Percentiles rank a stretch among this genome's conserved stretches.
phyloP scores from a whole-genome alignment of 1,140 invertebrate species.

The Drosophila santomea region DNA sequence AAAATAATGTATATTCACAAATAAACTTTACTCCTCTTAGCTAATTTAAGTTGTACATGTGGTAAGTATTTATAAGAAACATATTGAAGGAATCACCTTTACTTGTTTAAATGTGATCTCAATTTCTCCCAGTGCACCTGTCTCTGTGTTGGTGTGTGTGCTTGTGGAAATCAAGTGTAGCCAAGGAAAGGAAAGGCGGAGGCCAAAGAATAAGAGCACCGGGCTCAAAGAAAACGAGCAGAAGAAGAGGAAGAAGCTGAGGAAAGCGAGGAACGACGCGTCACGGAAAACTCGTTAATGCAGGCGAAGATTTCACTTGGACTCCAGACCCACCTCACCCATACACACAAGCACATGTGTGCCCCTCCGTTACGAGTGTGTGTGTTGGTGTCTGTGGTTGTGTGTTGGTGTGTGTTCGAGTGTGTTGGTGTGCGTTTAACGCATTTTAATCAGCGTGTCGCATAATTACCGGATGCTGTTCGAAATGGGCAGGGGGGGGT shows the following conservation, averaged over 20 bases:
- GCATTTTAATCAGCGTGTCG: conserved; percentile 83
- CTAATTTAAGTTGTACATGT: no score
- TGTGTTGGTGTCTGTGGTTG: conserved; percentile 30
- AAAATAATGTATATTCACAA: background rate
- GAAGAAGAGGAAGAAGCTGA: conserved; percentile 42
- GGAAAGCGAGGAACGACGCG: conserved; percentile 67
- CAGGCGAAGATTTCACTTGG: conserved; percentile 80
- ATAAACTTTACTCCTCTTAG: background rate
- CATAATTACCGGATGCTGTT: conserved; percentile 82
- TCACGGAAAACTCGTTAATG: conserved; percentile 81
- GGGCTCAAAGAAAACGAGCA: conserved; percentile 52
- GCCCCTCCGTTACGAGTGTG: conserved; percentile 6
- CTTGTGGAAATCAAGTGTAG: conserved; percentile 77
- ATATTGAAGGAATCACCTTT: no score
- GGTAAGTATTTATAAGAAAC: no score
- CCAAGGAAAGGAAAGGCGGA: conserved; percentile 47
- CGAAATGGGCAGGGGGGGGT: conserved; percentile 33
- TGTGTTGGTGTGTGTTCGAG: conserved; percentile 29
- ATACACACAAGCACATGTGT: conserved; percentile 17
- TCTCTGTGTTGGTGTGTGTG: conserved; percentile 33
- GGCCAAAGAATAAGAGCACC: conserved; percentile 77
- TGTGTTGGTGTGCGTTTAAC: conserved; percentile 58
- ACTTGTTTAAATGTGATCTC: background rate
- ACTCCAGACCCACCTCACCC: conserved; percentile 71
- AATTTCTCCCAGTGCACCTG: conserved; percentile 1